Evolutionary conservation across 2,888 invertebrate species (phyloP).

Genomic region (Argyresthia albistria): DNA sequence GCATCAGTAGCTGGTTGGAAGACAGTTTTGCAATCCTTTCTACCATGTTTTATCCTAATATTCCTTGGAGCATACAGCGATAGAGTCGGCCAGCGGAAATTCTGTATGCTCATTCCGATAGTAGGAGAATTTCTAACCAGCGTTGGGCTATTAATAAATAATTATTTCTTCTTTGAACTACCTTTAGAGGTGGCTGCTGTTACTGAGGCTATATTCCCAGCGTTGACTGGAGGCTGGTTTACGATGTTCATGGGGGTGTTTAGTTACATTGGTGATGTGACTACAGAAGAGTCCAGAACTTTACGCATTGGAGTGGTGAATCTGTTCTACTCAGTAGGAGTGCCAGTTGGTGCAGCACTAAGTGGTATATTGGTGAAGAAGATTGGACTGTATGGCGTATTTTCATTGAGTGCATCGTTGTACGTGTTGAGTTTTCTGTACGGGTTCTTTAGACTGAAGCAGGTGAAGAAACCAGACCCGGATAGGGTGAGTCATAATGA

Average conservation of each 20-base stretch:
- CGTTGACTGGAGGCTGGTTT: conserved; percentile 88
- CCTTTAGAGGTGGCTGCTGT: conserved; percentile 87
- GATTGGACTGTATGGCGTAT: conserved; percentile 88
- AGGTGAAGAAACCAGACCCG: conserved; percentile 64
- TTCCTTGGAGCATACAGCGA: conserved; percentile 88
- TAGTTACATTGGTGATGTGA: conserved; percentile 91
- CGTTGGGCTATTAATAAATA: conserved; percentile 83
- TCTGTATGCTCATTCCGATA: conserved; percentile 88
- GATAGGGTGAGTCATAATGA: conserved; percentile 36
- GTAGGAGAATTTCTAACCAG: conserved; percentile 85
- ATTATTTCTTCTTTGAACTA: conserved; percentile 83
- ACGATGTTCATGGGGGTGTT: conserved; percentile 93
- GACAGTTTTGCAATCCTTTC: conserved; percentile 84
- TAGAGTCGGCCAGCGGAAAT: conserved; percentile 78
- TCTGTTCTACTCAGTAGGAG: conserved; percentile 89
- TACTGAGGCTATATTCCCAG: conserved; percentile 86
- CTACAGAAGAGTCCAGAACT: conserved; percentile 86
- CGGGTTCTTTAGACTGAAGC: conserved; percentile 80
- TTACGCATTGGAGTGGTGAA: conserved; percentile 90
- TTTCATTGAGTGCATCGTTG: conserved; percentile 81
- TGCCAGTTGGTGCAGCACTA: conserved; percentile 90
- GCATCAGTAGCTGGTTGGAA: conserved; percentile 91
- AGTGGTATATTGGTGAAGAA: conserved; percentile 84
- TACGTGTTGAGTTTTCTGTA: conserved; percentile 84
- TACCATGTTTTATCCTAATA: conserved; percentile 84